Evolutionary conservation across 2,113 vertebrate genomes (phyloP), one percentile per base, ranked within the genome.

Genomic region (Albula glossodonta): DNA sequence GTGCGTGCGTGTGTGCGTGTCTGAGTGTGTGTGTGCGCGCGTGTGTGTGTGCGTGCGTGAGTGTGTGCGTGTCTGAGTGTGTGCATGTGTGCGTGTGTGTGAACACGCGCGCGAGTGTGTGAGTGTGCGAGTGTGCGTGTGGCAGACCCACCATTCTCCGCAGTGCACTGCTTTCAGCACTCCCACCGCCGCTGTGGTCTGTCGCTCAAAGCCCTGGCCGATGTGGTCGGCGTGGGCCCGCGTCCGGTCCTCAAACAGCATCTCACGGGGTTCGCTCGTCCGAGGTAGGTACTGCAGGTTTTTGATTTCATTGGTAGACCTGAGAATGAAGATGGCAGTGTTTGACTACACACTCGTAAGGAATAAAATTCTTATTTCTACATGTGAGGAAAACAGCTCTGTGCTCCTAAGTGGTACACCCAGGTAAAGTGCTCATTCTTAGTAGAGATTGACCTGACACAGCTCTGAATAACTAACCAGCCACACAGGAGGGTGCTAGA

Each of bases 281-380:
- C 98, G 96, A 94, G 98, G 98, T 96, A 99, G 97, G 91, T 98
- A 99, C 96, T 99, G 98, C 90, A 99, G 94, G 94, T 99, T 99
- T 97, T 98, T 99, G 84, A 99, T 99, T 95, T 99, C 98, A 94
- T 99, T 99, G 95, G 97, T 98, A 91, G 98, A 98, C 95, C 98
- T 99, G 86, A 90, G 49, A 84, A 80, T 86, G 77, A 17, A 48
- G 60, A 78, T 7, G 51, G 12, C 22, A 31, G 51, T 88, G 84
- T 5, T 49, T 74, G 25, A 2, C 22, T 15, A 22, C 50, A 52
- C 19, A 11, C 31, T 19, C 41, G 25, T 48, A 1, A 77, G 11
- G 8, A 22, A 31, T 8, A 78, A 50, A 6, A 6, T 3, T 12
- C 52, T 25, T 31, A 19, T 48, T 70, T 63, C 1, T 15, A 60